phyloP scores from a whole-genome alignment of 2,113 vertebrate species.

The Oreochromis aureus region DNA sequence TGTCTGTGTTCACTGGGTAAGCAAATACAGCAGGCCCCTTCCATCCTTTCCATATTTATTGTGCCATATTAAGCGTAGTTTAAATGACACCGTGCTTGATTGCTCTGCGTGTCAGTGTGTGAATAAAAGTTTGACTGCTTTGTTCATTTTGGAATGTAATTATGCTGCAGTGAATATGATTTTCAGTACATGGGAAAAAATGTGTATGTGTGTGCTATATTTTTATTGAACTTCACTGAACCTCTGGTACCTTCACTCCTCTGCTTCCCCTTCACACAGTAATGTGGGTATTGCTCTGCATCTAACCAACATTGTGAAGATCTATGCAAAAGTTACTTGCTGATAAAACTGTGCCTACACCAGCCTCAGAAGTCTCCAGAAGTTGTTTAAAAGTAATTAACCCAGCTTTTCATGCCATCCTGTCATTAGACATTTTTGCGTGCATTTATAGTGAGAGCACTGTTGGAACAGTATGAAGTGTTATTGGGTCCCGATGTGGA shows the following conservation, averaged over 20 bases:
- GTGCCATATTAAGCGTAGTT: background rate
- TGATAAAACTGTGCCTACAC: slow-evolving; percentile 3
- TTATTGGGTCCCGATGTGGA: slow-evolving; percentile 61
- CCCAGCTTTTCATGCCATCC: slow-evolving; percentile 33
- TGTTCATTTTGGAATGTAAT: background rate
- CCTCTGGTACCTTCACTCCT: background rate
- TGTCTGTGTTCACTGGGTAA: background rate
- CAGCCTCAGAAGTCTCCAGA: slow-evolving; percentile 12
- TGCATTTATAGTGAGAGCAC: slow-evolving; percentile 66
- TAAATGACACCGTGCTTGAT: background rate
- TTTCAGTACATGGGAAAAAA: background rate
- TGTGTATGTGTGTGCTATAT: background rate
- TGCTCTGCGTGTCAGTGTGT: background rate
- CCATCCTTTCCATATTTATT: background rate
- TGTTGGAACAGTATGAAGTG: slow-evolving; percentile 67
- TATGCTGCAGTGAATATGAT: background rate
- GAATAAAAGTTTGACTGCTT: background rate
- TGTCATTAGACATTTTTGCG: slow-evolving; percentile 25
- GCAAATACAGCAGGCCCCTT: background rate
- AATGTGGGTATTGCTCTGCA: background rate
- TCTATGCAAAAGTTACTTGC: slow-evolving; percentile 10
- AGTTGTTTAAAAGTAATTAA: slow-evolving; percentile 40
- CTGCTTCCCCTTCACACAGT: background rate
- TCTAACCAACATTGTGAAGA: background rate
- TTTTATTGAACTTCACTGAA: background rate